Evolutionary conservation across 1,140 invertebrate genomes (phyloP).

Genomic region (Ips typographus): DNA sequence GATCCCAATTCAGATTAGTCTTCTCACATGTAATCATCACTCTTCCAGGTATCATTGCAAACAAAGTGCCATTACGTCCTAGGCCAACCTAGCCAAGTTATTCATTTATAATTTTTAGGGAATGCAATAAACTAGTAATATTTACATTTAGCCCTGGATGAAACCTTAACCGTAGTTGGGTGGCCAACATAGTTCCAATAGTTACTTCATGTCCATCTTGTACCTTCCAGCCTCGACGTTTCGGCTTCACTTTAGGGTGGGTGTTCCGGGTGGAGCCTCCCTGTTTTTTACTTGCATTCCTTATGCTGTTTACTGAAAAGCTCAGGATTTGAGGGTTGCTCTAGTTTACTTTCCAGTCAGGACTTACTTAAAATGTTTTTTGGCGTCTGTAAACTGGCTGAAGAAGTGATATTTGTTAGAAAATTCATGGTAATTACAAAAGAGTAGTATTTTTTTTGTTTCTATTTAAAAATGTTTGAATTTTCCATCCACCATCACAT

Average conservation of each 20-base stretch:
- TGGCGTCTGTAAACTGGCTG: not conserved
- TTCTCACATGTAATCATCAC: conserved; percentile 78
- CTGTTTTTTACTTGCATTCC: conserved; percentile 70
- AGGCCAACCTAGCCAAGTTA: conserved; percentile 66
- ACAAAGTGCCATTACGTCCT: conserved; percentile 72
- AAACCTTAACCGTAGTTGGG: conserved; percentile 68
- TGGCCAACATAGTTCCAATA: conserved; percentile 66
- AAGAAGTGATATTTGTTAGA: conserved; percentile 3
- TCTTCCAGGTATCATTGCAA: conserved; percentile 70
- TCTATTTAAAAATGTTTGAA: no score
- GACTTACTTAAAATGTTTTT: conserved; percentile 18
- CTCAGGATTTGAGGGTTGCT: not conserved
- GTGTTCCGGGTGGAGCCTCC: conserved; percentile 66
- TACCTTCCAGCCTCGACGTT: conserved; percentile 70
- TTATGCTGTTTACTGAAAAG: conserved; percentile 45
- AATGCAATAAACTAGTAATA: not conserved
- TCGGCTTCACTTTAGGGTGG: conserved; percentile 63
- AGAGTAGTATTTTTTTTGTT: no score
- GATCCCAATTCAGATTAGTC: conserved; percentile 69
- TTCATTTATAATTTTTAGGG: not conserved
- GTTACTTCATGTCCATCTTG: conserved; percentile 67
- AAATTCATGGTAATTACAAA: conserved; percentile 6
- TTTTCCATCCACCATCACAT: no score
- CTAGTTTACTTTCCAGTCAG: not conserved
- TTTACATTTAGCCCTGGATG: conserved; percentile 80